These are phyloP conservation scores for Petrolisthes manimaculis DNA, from an alignment of 2,888 invertebrate species.

Conservation along the genomic window DNA sequence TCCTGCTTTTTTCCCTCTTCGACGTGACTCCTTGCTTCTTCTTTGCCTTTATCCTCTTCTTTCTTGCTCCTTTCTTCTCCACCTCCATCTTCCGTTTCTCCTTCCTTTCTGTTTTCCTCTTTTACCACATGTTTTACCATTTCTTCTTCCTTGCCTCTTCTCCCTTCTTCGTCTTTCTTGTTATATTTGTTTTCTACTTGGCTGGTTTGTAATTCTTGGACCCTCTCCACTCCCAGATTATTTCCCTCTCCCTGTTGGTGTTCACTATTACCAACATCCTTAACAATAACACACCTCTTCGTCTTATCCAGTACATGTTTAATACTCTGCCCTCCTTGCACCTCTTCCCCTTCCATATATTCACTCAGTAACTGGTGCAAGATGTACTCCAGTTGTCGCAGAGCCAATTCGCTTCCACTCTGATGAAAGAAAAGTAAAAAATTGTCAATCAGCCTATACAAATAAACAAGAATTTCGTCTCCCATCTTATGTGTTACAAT, in stretches of 20 bases:
- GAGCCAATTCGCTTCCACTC: conserved; percentile 49
- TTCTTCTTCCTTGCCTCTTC: neutral
- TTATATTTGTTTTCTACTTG: neutral
- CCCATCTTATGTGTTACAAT: too few species aligned
- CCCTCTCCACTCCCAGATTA: too few species aligned
- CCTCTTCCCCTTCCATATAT: conserved; percentile 15
- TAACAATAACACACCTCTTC: neutral
- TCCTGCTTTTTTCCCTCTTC: too few species aligned
- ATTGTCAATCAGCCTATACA: too few species aligned
- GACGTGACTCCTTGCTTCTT: too few species aligned
- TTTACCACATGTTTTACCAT: neutral
- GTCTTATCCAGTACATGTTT: neutral
- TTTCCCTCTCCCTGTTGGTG: too few species aligned
- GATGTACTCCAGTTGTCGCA: conserved; percentile 33
- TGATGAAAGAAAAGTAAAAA: neutral
- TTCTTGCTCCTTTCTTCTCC: neutral
- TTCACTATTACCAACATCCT: too few species aligned
- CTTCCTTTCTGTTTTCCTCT: neutral
- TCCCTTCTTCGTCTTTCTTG: neutral
- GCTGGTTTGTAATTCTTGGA: too few species aligned
- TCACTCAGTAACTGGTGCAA: conserved; percentile 23
- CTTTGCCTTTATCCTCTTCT: neutral
- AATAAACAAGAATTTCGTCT: too few species aligned
- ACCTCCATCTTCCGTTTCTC: too few species aligned
- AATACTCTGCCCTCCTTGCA: neutral